Conservation (phyloP, 2,113 vertebrate genomes). For the Etheostoma spectabile region DNA sequence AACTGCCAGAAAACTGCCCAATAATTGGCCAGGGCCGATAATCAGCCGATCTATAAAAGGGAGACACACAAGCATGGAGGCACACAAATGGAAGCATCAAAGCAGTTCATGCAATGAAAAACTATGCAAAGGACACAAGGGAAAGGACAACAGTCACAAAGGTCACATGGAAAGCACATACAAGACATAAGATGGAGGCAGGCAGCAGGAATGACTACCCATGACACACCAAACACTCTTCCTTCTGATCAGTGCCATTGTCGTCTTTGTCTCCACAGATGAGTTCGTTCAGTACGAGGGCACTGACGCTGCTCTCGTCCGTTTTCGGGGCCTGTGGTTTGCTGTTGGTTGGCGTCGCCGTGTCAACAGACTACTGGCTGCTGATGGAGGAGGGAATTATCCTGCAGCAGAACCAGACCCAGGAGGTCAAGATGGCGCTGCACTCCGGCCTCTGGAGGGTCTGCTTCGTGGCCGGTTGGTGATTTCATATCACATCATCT, state of each 20-base stretch:
- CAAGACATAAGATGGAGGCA: no score
- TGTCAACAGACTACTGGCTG: constrained; percentile 94
- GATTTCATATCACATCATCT: not conserved
- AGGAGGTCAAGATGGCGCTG: constrained; percentile 92
- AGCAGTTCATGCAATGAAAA: no score
- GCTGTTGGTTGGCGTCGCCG: constrained; percentile 90
- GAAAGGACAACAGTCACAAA: no score
- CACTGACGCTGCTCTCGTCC: constrained; percentile 91
- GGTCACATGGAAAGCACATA: no score
- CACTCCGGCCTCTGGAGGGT: constrained; percentile 93
- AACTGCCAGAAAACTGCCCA: no score
- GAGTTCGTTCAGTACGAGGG: constrained; percentile 91
- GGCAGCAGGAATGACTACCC: no score
- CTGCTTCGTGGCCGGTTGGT: constrained; percentile 90
- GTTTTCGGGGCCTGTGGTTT: constrained; percentile 90
- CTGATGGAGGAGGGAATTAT: constrained; percentile 93
- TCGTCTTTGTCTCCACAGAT: constrained; percentile 75
- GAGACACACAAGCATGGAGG: no score
- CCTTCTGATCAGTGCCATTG: not conserved
- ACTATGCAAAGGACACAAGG: no score
- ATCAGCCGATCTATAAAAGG: no score
- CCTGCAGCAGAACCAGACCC: constrained; percentile 92
- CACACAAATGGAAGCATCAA: no score
- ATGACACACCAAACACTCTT: not conserved
- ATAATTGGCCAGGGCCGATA: no score